Conservation (phyloP, 2,797 vertebrate genomes). For the Nasua narica region DNA sequence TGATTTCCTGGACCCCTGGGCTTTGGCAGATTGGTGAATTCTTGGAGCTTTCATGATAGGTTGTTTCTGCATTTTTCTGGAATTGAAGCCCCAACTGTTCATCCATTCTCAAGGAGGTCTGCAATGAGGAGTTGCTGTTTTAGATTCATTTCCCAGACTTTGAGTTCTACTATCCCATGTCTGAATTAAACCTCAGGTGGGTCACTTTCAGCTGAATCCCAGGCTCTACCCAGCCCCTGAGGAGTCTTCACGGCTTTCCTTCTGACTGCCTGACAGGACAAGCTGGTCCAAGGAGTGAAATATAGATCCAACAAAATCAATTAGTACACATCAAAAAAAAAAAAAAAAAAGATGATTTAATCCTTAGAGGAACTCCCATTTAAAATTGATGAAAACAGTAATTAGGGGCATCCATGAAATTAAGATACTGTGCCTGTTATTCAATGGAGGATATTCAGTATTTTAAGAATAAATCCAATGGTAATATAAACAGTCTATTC, state of each 20-base stretch:
- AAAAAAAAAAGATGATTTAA: slow-evolving; percentile 9
- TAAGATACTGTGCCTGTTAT: slow-evolving; percentile 2
- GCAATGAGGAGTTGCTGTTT: not conserved
- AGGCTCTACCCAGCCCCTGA: not conserved
- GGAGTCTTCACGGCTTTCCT: not conserved
- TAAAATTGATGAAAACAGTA: slow-evolving; percentile 3
- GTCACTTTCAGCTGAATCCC: not conserved
- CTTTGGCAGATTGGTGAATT: not conserved
- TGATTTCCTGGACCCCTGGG: not conserved
- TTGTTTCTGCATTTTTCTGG: not conserved
- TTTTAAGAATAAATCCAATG: slow-evolving; percentile 56
- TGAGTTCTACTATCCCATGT: not conserved
- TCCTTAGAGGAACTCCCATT: not conserved
- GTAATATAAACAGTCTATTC: not conserved
- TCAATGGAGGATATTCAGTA: slow-evolving; percentile 18
- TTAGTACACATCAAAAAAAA: not conserved
- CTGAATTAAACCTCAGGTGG: not conserved
- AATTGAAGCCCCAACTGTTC: not conserved
- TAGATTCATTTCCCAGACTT: not conserved
- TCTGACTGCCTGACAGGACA: not conserved
- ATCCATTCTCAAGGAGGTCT: not conserved
- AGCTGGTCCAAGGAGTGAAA: not conserved
- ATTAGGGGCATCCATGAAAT: not conserved
- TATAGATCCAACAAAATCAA: slow-evolving; percentile 24
- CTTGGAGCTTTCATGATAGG: not conserved